Percentiles rank a stretch among this genome's conserved stretches.
phyloP scores from a whole-genome alignment of 2,888 invertebrate genomes.

The Drosophila paracracens region DNA sequence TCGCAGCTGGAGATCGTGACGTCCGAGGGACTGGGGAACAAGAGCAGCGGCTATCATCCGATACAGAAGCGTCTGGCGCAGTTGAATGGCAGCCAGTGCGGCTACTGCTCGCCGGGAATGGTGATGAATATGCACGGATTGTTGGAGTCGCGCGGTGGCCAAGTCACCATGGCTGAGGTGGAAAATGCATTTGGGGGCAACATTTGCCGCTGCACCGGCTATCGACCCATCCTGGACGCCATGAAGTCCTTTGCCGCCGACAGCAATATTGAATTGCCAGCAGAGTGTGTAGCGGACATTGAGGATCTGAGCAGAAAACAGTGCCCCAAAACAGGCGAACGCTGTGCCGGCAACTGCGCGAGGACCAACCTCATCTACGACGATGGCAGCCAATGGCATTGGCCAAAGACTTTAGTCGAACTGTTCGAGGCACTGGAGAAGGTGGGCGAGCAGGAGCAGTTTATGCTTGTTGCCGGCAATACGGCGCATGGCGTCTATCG shows the following conservation, averaged over 20 bases:
- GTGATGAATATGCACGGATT: conserved; percentile 90
- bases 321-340: conserved; percentile 83
- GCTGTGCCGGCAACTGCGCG: conserved; percentile 82
- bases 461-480: conserved; percentile 90
- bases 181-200: conserved; percentile 92
- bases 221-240: conserved; percentile 91
- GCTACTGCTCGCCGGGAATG: conserved; percentile 92
- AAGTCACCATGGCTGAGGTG: conserved; percentile 87
- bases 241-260: conserved; percentile 91
- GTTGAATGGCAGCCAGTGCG: conserved; percentile 90
- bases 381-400: conserved; percentile 79
- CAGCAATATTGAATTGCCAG: conserved; percentile 85
- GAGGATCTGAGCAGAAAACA: conserved; percentile 77
- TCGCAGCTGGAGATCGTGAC: conserved; percentile 90
- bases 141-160: conserved; percentile 85
- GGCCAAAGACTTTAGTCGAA: conserved; percentile 70
- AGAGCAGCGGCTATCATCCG: conserved; percentile 88
- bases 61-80: conserved; percentile 88
- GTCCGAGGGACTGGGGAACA: conserved; percentile 90
- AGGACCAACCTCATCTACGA: conserved; percentile 35
- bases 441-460: conserved; percentile 83
- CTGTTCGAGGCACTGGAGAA: conserved; percentile 82
- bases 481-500: conserved; percentile 89
- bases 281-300: conserved; percentile 86
- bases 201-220: conserved; percentile 93